phyloP scores from a whole-genome alignment of 2,113 vertebrate genomes.

The Typhlomys cinereus region DNA sequence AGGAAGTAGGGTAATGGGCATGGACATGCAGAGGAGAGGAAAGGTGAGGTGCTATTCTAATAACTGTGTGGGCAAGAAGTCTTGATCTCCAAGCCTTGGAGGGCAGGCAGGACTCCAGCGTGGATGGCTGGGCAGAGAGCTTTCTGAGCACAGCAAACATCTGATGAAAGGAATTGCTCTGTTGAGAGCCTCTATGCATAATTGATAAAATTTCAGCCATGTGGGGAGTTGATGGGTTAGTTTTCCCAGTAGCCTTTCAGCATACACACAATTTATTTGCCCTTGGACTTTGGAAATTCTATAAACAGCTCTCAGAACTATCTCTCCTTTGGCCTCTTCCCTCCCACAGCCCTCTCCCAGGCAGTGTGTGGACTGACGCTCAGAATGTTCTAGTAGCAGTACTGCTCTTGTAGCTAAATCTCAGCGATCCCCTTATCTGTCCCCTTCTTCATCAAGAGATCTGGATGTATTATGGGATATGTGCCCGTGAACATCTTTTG shows the following conservation, averaged over 20 bases:
- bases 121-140: background rate
- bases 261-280: background rate
- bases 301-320: background rate
- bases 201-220: background rate
- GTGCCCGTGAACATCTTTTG: accelerated
- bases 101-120: background rate
- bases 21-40: background rate
- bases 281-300: background rate
- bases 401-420: background rate
- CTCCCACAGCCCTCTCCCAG: background rate
- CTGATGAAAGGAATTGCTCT: background rate
- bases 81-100: background rate
- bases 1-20: background rate
- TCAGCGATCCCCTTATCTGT: accelerated
- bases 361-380: background rate
- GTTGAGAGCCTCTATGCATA: background rate
- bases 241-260: background rate
- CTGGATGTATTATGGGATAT: background rate
- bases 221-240: background rate
- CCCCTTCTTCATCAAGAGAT: background rate
- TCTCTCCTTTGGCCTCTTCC: background rate
- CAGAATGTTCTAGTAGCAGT: background rate
- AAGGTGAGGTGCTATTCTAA: background rate
- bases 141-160: background rate
- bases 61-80: background rate